Evolutionary conservation across 2,797 vertebrate species (phyloP), one percentile per base, ranked within the genome.

Genomic region (Cyprinella venusta): DNA sequence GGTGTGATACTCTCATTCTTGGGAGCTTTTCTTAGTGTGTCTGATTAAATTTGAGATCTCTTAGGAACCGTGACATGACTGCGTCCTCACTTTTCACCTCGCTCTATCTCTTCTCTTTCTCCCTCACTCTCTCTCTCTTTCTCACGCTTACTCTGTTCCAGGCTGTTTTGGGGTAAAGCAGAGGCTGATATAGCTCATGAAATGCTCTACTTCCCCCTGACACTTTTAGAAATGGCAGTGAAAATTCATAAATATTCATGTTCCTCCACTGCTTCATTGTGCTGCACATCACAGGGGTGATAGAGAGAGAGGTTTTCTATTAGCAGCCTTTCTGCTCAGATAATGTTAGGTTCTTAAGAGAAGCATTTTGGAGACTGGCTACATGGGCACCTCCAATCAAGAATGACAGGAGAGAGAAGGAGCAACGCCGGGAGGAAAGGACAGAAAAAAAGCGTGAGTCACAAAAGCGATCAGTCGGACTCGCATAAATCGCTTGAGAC

Each of bases 41-140:
- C 61, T 80, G 85, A 88, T 88, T 86, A 80, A 77, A 86, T 85
- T 83, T 85, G 59, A 86, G 82, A 72, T 74, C 36, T 84, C 76
- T n/a, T 45, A 76, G 71, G 85, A 83, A 69, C 72, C 81, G 80
- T 84, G 85, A 86, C 84, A 88, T 86, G 76, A 80, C 80, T 68
- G 65, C 78, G 82, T 24, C 76, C 64, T 71, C 50, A 42, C 63
- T 54, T 59, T 70, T 70, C 50, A 75, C 50, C 24, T 54, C 10
- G 16, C 69, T 48, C 68, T 38, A 52, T 33, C n/a, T 40, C 70
- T 45, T 38, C 13, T 64, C 33, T 24, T 21, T 75, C 71, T 54
- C 9, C 18, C 24, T 33, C 78, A 9, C 56, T 54, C 69, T 50
- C 54, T 26, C 26, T 38, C 48, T 38, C 48, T 38, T 7, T 76